These are phyloP conservation scores for Drosophila yakuba DNA, from an alignment of 1,140 invertebrate species.

Conservation along the genomic window DNA sequence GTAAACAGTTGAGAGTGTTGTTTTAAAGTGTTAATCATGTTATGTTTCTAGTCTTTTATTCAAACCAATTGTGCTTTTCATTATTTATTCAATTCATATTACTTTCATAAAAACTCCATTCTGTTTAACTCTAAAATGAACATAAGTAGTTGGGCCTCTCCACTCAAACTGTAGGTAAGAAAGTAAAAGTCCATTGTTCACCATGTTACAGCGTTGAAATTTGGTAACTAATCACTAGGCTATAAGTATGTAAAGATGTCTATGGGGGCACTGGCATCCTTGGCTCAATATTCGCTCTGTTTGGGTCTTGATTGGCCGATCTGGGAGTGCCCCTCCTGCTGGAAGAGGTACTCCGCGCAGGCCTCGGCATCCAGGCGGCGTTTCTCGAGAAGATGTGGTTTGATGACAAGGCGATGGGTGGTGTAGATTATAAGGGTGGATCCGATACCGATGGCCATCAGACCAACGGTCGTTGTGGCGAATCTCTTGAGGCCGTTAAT, in stretches of 20 bases:
- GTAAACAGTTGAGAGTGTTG: conserved; percentile 6
- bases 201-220: conserved; percentile 35
- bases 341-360: conserved; percentile 78
- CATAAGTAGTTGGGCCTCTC: conserved; percentile 13
- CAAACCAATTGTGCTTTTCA: conserved; percentile 32
- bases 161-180: conserved; percentile 16
- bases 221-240: conserved; percentile 30
- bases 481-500: conserved; percentile 78
- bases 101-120: conserved; percentile 51
- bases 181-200: conserved; percentile 34
- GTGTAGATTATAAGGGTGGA: conserved; percentile 57
- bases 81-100: conserved; percentile 57
- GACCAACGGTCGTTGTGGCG: conserved; percentile 72
- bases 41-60: conserved; percentile 26
- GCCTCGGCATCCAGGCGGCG: conserved; percentile 69
- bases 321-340: conserved; percentile 60
- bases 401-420: conserved; percentile 67
- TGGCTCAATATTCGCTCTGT: conserved; percentile 1
- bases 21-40: background rate
- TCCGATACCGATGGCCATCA: conserved; percentile 81
- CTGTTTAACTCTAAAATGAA: conserved; percentile 37
- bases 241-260: conserved; percentile 27
- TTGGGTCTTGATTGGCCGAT: background rate
- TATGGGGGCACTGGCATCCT: conserved; percentile 12
- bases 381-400: conserved; percentile 59